Percentiles rank a stretch among this genome's conserved stretches.
phyloP scores from a whole-genome alignment of 1,140 invertebrate genomes.

The Zaprionus camerounensis region DNA sequence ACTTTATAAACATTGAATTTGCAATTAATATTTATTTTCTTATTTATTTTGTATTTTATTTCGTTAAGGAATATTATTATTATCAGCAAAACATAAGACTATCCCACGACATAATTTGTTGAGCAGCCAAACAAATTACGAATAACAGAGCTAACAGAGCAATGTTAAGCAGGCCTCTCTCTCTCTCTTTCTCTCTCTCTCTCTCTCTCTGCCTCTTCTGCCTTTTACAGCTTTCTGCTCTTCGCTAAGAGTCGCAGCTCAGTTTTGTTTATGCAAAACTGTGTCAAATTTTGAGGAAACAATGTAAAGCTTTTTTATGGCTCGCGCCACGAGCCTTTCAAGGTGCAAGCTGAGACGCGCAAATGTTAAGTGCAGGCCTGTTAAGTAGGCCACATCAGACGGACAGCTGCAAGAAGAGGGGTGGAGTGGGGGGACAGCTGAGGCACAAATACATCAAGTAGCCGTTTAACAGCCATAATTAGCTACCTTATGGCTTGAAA shows the following conservation, averaged over 20 bases:
- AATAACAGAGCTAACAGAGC: conserved; percentile 7
- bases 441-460: conserved; percentile 10
- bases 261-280: conserved; percentile 33
- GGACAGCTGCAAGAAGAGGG: not conserved
- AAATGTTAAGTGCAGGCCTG: conserved; percentile 55
- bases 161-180: conserved; percentile 21
- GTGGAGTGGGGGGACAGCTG: conserved; percentile 4
- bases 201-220: not conserved
- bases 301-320: conserved; percentile 60
- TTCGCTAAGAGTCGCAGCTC: conserved; percentile 47
- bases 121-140: not conserved
- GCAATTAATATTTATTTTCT: not conserved
- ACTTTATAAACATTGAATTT: not conserved
- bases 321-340: conserved; percentile 13
- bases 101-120: conserved; percentile 19
- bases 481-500: conserved; percentile 17
- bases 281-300: conserved; percentile 41
- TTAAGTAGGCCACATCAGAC: conserved; percentile 56
- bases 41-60: not conserved
- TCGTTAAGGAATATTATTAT: not conserved
- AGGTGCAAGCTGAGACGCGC: conserved; percentile 27
- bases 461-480: conserved; percentile 34
- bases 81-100: not conserved
- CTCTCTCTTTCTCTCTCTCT: not conserved
- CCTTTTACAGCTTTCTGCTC: conserved; percentile 46